Evolutionary conservation across 2,888 invertebrate genomes (phyloP).

Genomic region (Melanophora roralis): DNA sequence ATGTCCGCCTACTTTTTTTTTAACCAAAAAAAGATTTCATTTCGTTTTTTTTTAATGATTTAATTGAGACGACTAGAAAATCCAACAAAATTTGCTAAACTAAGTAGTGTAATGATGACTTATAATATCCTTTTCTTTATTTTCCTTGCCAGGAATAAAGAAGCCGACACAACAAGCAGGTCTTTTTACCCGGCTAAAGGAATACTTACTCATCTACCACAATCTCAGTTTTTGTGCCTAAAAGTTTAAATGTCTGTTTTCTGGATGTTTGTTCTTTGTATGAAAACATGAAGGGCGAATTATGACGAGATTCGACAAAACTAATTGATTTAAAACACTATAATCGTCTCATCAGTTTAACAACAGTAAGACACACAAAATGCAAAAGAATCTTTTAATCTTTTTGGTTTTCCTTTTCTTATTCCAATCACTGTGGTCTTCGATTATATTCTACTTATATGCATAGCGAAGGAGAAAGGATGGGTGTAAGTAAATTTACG

Average conservation of each 20-base stretch:
- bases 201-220: conserved; percentile 21
- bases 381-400: conserved; percentile 42
- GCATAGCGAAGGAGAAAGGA: background rate
- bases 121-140: conserved; percentile 43
- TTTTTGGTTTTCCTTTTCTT: background rate
- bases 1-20: conserved; percentile 52
- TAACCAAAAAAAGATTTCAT: conserved; percentile 16
- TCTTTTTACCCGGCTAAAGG: background rate
- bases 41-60: conserved; percentile 47
- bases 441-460: conserved; percentile 50
- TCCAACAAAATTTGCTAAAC: conserved; percentile 55
- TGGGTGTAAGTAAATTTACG: conserved; percentile 49
- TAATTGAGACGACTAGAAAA: conserved; percentile 58
- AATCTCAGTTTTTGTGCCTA: conserved; percentile 1
- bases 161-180: conserved; percentile 39
- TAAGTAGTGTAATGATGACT: conserved; percentile 59
- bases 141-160: conserved; percentile 2
- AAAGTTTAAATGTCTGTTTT: conserved; percentile 16
- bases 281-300: conserved; percentile 68
- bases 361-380: conserved; percentile 49
- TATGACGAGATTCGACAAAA: conserved; percentile 76
- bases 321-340: conserved; percentile 77
- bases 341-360: conserved; percentile 67
- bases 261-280: conserved; percentile 44
- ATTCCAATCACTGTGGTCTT: conserved; percentile 57